Evolutionary conservation across 2,797 vertebrate genomes (phyloP).

Genomic region (Eptatretus atami): DNA sequence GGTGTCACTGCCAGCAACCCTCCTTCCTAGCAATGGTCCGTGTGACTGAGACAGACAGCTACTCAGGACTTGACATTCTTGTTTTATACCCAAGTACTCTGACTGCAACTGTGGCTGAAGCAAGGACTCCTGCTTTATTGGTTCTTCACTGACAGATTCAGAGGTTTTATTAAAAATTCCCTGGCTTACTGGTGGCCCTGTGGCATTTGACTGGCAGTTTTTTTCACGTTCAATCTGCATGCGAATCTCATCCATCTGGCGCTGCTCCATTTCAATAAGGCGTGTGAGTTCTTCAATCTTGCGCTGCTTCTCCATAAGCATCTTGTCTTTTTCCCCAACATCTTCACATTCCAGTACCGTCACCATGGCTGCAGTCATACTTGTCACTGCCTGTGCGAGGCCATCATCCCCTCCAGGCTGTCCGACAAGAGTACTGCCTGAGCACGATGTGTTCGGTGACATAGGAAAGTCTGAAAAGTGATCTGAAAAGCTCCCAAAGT

Average conservation of each 20-base stretch:
- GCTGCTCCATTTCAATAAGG: conserved; percentile 78
- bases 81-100: too few relatives aligned
- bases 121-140: too few relatives aligned
- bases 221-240: conserved; percentile 20
- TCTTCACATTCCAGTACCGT: background rate
- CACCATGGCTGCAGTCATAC: background rate
- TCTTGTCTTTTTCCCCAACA: conserved; percentile 42
- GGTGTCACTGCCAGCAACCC: too few relatives aligned
- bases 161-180: too few relatives aligned
- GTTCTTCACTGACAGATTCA: too few relatives aligned
- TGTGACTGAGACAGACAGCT: too few relatives aligned
- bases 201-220: background rate
- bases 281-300: conserved; percentile 89
- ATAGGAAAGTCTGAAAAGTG: conserved; percentile 4
- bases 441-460: background rate
- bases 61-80: too few relatives aligned
- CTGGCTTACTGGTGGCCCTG: too few relatives aligned
- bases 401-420: too few relatives aligned
- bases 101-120: too few relatives aligned
- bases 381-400: background rate
- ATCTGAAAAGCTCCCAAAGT: conserved; percentile 2
- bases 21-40: too few relatives aligned
- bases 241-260: conserved; percentile 69
- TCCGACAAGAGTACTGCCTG: too few relatives aligned
- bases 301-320: conserved; percentile 95